phyloP scores from a whole-genome alignment of 2,797 vertebrate genomes.

The Sus cebifrons region DNA sequence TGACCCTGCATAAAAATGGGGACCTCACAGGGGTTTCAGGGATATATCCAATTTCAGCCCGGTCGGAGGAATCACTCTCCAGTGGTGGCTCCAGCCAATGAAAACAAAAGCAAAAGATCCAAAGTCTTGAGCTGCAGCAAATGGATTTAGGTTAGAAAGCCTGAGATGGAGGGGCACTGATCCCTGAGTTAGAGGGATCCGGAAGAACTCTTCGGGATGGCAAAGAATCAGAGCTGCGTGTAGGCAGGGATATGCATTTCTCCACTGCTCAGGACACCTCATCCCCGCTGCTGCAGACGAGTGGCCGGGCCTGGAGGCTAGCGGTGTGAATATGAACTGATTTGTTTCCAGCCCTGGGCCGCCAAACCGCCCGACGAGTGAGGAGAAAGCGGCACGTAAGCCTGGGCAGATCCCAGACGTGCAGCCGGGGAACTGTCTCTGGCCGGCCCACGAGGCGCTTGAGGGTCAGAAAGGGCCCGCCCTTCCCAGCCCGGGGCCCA shows the following conservation, averaged over 20 bases:
- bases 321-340: neutral
- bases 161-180: neutral
- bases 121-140: neutral
- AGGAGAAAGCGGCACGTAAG: neutral
- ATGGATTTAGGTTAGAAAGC: neutral
- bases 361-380: neutral
- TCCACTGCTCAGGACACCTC: neutral
- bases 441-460: slow-evolving; percentile 44
- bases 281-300: neutral
- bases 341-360: neutral
- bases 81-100: neutral
- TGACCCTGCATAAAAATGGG: slow-evolving; percentile 52
- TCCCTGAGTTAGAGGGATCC: neutral
- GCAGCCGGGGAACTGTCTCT: neutral
- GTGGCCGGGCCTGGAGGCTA: neutral
- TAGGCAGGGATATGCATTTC: neutral
- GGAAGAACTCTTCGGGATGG: neutral
- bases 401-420: neutral
- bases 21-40: neutral
- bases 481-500: slow-evolving; percentile 24
- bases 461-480: slow-evolving; percentile 78
- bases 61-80: neutral
- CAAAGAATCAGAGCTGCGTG: neutral
- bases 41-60: neutral
- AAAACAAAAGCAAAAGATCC: neutral